Evolutionary conservation across 2,888 invertebrate species (phyloP).

Genomic region (Polymixis lichenea): DNA sequence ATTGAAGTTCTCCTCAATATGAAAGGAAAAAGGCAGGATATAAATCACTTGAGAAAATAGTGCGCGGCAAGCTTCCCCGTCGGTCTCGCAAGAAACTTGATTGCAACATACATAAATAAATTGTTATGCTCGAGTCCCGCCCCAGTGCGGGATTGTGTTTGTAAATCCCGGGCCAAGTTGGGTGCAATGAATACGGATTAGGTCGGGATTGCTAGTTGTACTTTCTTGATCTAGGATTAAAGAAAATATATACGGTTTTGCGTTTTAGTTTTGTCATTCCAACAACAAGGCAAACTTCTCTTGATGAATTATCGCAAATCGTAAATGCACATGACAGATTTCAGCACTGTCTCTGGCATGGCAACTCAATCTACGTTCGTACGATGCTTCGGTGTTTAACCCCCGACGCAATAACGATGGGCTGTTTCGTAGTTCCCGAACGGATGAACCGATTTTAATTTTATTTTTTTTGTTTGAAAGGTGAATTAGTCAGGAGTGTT

Average conservation of each 20-base stretch:
- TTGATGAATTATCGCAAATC: background rate
- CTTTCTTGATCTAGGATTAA: constrained; percentile 13
- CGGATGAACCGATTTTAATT: too few species aligned
- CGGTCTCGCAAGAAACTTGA: constrained; percentile 37
- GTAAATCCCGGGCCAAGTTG: constrained; percentile 36
- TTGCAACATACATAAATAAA: constrained; percentile 46
- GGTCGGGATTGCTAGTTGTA: constrained; percentile 30
- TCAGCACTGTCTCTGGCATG: background rate
- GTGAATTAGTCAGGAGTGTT: too few species aligned
- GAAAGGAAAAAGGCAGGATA: background rate
- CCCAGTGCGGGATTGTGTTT: constrained; percentile 35
- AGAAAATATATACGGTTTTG: background rate
- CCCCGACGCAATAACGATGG: too few species aligned
- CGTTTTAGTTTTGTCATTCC: background rate
- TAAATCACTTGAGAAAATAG: constrained; percentile 30
- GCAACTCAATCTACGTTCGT: background rate
- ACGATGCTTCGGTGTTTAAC: background rate
- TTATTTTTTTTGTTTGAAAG: too few species aligned
- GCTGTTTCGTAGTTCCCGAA: too few species aligned
- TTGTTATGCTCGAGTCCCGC: constrained; percentile 29
- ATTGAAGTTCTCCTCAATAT: constrained; percentile 6
- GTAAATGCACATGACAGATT: too few species aligned
- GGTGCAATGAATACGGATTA: constrained; percentile 51
- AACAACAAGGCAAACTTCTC: background rate
- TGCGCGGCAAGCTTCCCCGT: background rate